These are phyloP conservation scores for Lerema accius DNA, from an alignment of 1,140 invertebrate species.

Conservation along the genomic window DNA sequence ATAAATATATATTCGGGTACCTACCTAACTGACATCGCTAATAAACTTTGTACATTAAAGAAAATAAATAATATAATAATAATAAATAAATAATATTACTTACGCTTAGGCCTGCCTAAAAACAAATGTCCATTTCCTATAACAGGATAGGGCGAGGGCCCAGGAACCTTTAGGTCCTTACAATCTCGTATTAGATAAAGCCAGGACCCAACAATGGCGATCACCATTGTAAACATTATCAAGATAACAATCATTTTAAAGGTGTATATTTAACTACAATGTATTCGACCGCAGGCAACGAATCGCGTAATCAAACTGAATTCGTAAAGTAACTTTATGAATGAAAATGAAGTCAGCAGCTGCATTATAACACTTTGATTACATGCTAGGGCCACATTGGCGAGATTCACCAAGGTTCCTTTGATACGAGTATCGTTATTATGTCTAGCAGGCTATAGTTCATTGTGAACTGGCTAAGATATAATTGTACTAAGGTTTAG, in stretches of 20 bases:
- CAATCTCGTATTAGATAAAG: constrained; percentile 45
- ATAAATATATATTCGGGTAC: too few species aligned
- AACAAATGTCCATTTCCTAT: constrained; percentile 61
- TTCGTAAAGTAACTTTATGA: too few species aligned
- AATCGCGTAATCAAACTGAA: neutral
- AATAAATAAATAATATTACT: constrained; percentile 13
- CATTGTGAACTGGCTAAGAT: too few species aligned
- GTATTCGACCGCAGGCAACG: neutral
- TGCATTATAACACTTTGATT: too few species aligned
- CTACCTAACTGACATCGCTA: too few species aligned
- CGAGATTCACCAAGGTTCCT: too few species aligned
- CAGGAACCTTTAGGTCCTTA: constrained; percentile 44
- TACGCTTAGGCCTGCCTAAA: constrained; percentile 48
- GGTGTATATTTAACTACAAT: neutral
- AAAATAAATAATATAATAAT: neutral
- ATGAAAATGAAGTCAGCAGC: too few species aligned
- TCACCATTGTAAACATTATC: constrained; percentile 35
- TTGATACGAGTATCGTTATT: too few species aligned
- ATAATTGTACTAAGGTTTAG: too few species aligned
- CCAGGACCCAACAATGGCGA: constrained; percentile 53
- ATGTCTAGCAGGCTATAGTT: too few species aligned
- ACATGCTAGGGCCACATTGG: too few species aligned
- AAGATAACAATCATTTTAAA: constrained; percentile 46
- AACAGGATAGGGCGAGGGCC: constrained; percentile 56
- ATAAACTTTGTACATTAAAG: too few species aligned